These are phyloP conservation scores for Dicrurus megarhynchus DNA, from an alignment of 2,113 vertebrate species.

Conservation along the genomic window DNA sequence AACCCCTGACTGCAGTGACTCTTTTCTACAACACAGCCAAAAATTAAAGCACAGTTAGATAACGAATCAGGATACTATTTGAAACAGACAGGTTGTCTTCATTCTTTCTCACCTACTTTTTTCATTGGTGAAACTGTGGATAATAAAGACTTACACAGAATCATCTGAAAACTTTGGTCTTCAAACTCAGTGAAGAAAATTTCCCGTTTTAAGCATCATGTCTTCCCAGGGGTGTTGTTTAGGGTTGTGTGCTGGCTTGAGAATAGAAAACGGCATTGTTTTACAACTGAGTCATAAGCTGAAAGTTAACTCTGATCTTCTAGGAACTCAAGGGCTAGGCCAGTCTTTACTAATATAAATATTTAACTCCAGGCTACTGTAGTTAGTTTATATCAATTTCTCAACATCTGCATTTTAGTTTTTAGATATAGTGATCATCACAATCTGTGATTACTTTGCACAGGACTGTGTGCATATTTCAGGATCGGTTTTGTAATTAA, in stretches of 20 bases:
- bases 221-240: background rate
- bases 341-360: background rate
- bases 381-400: background rate
- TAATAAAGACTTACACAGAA: background rate
- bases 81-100: background rate
- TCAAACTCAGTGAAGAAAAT: background rate
- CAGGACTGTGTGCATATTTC: background rate
- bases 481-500: background rate
- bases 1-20: background rate
- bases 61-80: background rate
- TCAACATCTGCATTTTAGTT: background rate
- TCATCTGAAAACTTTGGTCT: background rate
- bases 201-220: background rate
- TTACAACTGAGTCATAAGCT: background rate
- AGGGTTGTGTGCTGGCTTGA: background rate
- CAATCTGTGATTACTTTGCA: background rate
- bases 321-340: background rate
- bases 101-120: background rate
- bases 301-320: slow-evolving; percentile 42
- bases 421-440: background rate
- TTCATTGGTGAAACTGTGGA: background rate
- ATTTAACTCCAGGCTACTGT: background rate
- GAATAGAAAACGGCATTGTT: slow-evolving; percentile 9
- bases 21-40: background rate
- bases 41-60: background rate